Conservation (phyloP, 2,113 vertebrate genomes). For the Mirounga angustirostris region DNA sequence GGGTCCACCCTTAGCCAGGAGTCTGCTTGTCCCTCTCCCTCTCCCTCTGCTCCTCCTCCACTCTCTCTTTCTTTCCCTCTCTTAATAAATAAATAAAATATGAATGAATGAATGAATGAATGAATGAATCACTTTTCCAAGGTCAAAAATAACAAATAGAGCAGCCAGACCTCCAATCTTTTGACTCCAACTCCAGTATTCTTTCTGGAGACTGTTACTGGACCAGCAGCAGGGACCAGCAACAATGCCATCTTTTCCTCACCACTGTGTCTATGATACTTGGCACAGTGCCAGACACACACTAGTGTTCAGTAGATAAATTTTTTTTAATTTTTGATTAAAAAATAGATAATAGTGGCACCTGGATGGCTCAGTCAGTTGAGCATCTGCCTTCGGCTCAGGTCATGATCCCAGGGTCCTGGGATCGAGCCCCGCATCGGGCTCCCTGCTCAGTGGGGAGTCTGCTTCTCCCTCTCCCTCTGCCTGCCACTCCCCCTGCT, state of each 20-base stretch:
- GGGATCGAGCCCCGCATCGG: too few species aligned
- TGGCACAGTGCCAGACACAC: neutral
- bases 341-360: neutral
- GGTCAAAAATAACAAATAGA: neutral
- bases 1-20: neutral
- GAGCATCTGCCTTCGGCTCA: too few species aligned
- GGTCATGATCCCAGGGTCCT: too few species aligned
- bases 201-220: neutral
- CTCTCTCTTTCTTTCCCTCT: neutral
- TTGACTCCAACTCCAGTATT: neutral
- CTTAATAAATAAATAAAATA: neutral
- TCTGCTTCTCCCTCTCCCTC: too few species aligned
- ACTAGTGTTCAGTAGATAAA: too few species aligned
- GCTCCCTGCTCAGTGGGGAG: too few species aligned
- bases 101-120: neutral
- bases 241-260: neutral
- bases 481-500: too few species aligned
- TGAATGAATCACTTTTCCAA: neutral
- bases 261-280: fast-evolving
- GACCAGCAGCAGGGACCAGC: neutral
- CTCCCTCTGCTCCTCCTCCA: neutral
- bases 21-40: neutral
- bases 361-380: too few species aligned
- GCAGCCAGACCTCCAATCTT: neutral
- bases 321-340: neutral